Evolutionary conservation across 64 coral and sea anemone genomes (phyloP).

Genomic region (Montipora efflorescens): DNA sequence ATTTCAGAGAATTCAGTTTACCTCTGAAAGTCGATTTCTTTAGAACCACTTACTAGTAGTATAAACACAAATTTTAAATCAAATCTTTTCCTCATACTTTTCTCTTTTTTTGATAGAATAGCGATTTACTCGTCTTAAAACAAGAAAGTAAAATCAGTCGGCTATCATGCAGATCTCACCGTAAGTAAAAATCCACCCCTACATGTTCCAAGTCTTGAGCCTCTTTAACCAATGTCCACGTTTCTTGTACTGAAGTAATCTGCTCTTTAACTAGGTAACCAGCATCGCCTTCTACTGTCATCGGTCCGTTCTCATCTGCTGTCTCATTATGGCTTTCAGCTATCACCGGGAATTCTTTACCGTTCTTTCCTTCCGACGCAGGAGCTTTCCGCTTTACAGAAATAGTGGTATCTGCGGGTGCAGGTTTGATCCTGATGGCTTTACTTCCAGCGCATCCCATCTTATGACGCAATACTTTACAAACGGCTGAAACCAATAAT

Average conservation of each 20-base stretch:
- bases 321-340: neutral
- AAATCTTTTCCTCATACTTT: too few relatives aligned
- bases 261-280: neutral
- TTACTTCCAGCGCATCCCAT: slow-evolving; percentile 39
- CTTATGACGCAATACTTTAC: neutral
- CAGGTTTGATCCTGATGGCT: neutral
- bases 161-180: neutral
- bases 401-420: neutral
- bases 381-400: neutral
- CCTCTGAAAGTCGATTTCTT: too few relatives aligned
- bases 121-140: too few relatives aligned
- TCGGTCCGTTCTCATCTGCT: neutral
- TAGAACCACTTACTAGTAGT: too few relatives aligned
- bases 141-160: neutral
- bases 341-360: neutral
- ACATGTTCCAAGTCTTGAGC: neutral
- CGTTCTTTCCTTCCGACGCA: neutral
- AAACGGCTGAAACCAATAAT: neutral
- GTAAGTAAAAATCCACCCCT: slow-evolving; percentile 36
- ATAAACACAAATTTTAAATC: too few relatives aligned
- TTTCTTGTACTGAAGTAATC: slow-evolving; percentile 33
- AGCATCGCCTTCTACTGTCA: neutral
- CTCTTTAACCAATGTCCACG: slow-evolving; percentile 45
- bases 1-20: too few relatives aligned
- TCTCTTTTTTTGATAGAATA: neutral